Conservation (phyloP, 1,140 invertebrate genomes). For the Phocides pigmalion region DNA sequence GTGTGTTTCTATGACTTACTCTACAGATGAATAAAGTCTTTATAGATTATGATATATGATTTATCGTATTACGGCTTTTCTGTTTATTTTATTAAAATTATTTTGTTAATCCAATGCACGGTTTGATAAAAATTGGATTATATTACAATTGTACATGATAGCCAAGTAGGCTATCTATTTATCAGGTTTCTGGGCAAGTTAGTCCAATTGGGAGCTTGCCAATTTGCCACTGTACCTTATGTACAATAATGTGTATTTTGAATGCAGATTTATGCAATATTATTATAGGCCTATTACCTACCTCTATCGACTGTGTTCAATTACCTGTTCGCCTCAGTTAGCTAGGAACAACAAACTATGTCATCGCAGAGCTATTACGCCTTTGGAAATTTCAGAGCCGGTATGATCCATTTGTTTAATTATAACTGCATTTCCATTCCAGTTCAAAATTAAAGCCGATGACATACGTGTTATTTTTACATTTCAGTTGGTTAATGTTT, state of each 20-base stretch:
- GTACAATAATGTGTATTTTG: background rate
- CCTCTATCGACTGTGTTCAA: background rate
- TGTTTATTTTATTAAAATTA: too few species aligned
- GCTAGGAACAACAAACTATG: background rate
- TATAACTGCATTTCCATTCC: background rate
- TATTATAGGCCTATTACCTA: slow-evolving; percentile 8
- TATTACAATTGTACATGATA: too few species aligned
- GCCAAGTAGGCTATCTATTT: too few species aligned
- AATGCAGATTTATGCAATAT: slow-evolving; percentile 13
- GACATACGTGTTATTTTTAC: background rate
- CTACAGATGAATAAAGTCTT: too few species aligned
- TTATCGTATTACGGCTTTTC: too few species aligned
- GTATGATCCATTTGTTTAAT: background rate
- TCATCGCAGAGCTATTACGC: background rate
- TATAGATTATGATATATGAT: too few species aligned
- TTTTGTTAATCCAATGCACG: too few species aligned
- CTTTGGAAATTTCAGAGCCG: background rate
- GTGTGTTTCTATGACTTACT: too few species aligned
- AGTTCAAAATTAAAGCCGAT: background rate
- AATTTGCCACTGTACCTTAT: background rate
- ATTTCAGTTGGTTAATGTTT: too few species aligned
- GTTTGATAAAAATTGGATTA: too few species aligned
- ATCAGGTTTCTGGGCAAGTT: background rate
- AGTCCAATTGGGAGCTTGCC: slow-evolving; percentile 4
- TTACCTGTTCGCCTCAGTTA: background rate